A percentile compares a stretch with the other conserved stretches of the same genome.
Evolutionary conservation across 2,888 invertebrate genomes (phyloP).

Genomic region (Tanaodytes sp.): DNA sequence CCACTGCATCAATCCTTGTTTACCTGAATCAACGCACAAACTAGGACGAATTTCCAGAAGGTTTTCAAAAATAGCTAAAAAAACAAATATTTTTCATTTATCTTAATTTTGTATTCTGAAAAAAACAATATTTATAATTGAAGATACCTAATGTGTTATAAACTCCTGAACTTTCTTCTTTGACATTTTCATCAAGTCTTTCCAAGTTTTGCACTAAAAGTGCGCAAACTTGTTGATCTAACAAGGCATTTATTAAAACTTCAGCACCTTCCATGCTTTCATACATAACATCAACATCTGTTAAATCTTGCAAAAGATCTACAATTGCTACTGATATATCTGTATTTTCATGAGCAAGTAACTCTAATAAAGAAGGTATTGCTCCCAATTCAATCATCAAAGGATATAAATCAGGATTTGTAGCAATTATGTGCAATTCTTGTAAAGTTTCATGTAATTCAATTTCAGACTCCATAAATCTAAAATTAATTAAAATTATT

Average conservation of each 20-base stretch:
- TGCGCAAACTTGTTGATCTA: slow-evolving; percentile 92
- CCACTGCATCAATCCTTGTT: slow-evolving; percentile 94
- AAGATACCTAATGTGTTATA: slow-evolving; percentile 93
- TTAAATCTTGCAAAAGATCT: slow-evolving; percentile 85
- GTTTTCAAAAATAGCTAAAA: slow-evolving; percentile 92
- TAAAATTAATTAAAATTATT: slow-evolving; percentile 64
- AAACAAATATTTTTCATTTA: slow-evolving; percentile 28
- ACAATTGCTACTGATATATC: slow-evolving; percentile 90
- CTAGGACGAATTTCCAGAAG: slow-evolving; percentile 92
- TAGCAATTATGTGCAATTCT: slow-evolving; percentile 94
- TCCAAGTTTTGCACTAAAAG: slow-evolving; percentile 93
- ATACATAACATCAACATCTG: slow-evolving; percentile 95
- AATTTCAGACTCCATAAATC: slow-evolving; percentile 97
- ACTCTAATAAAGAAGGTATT: slow-evolving; percentile 90
- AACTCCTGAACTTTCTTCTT: slow-evolving; percentile 96
- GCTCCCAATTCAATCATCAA: slow-evolving; percentile 91
- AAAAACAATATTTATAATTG: background rate
- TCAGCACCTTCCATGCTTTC: slow-evolving; percentile 95
- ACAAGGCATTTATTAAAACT: slow-evolving; percentile 87
- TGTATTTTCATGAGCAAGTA: slow-evolving; percentile 96
- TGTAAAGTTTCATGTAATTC: slow-evolving; percentile 90
- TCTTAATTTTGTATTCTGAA: background rate
- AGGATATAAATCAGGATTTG: slow-evolving; percentile 95
- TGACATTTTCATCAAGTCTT: slow-evolving; percentile 91
- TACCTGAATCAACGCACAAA: slow-evolving; percentile 87